These are phyloP conservation scores for Etia nguti DNA, from an alignment of 2,113 vertebrate genomes.

Conservation along the genomic window DNA sequence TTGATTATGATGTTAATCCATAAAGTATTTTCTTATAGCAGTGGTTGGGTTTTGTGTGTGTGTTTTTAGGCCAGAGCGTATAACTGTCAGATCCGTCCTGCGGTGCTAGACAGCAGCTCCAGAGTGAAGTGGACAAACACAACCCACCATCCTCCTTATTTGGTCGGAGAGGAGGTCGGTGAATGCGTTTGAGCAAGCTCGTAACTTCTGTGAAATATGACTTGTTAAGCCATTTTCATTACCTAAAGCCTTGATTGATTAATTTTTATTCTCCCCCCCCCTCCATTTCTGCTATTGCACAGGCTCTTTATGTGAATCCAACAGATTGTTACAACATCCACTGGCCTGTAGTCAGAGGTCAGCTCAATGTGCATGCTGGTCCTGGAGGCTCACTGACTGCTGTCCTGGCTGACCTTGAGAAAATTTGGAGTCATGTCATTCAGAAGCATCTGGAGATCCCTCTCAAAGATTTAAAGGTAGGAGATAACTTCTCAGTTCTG, in stretches of 20 bases:
- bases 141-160: conserved; percentile 82
- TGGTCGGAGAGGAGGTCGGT: conserved; percentile 95
- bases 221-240: neutral
- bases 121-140: conserved; percentile 94
- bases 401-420: conserved; percentile 87
- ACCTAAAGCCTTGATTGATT: neutral
- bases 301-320: conserved; percentile 91
- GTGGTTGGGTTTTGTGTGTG: neutral
- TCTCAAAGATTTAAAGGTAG: conserved; percentile 95
- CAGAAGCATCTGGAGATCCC: conserved; percentile 95
- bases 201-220: neutral
- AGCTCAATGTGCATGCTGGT: conserved; percentile 85
- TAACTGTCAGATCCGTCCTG: conserved; percentile 92
- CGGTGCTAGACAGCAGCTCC: conserved; percentile 87
- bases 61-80: conserved; percentile 82
- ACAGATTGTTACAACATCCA: conserved; percentile 88
- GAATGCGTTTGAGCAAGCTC: neutral
- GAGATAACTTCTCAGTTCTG: neutral
- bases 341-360: conserved; percentile 89
- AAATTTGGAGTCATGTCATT: conserved; percentile 90
- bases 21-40: neutral
- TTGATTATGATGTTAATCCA: neutral
- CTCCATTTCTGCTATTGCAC: neutral
- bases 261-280: neutral
- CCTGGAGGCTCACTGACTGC: conserved; percentile 89